These are phyloP conservation scores for Rhamphomyia laevipes DNA, from an alignment of 2,888 invertebrate species.

Conservation along the genomic window DNA sequence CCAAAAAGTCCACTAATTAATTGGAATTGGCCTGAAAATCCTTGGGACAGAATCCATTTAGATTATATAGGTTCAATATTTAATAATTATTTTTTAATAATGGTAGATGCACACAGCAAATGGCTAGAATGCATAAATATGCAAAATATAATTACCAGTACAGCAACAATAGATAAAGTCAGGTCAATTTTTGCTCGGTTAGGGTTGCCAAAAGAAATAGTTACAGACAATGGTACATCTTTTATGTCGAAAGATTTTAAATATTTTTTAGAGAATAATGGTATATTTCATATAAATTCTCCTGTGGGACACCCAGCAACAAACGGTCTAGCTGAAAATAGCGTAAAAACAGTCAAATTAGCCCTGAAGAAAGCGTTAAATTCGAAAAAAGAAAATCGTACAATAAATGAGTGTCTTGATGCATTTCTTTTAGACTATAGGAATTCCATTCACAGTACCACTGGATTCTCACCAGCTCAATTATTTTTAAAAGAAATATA, in stretches of 20 bases:
- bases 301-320: conserved; percentile 10
- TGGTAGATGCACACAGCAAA: too few species aligned
- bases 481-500: conserved; percentile 8
- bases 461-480: conserved; percentile 3
- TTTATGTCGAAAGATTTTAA: conserved; percentile 18
- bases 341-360: conserved; percentile 8
- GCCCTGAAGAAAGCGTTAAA: conserved; percentile 4
- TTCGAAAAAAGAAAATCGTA: neutral
- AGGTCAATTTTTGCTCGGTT: too few species aligned
- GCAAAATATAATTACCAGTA: too few species aligned
- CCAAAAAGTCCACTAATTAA: too few species aligned
- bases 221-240: conserved; percentile 17
- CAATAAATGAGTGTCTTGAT: neutral
- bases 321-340: conserved; percentile 9
- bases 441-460: conserved; percentile 6
- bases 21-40: too few species aligned
- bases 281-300: conserved; percentile 9
- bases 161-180: too few species aligned
- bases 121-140: too few species aligned
- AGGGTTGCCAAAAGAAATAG: conserved; percentile 17
- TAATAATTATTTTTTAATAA: too few species aligned
- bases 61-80: too few species aligned
- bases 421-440: conserved; percentile 8
- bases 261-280: conserved; percentile 9
- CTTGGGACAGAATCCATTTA: too few species aligned